A percentile compares a stretch with the other conserved stretches of the same genome.
Conservation (phyloP, 30 jellyfish, hydroid and myxozoan species). For the Aurelia aurita region DNA sequence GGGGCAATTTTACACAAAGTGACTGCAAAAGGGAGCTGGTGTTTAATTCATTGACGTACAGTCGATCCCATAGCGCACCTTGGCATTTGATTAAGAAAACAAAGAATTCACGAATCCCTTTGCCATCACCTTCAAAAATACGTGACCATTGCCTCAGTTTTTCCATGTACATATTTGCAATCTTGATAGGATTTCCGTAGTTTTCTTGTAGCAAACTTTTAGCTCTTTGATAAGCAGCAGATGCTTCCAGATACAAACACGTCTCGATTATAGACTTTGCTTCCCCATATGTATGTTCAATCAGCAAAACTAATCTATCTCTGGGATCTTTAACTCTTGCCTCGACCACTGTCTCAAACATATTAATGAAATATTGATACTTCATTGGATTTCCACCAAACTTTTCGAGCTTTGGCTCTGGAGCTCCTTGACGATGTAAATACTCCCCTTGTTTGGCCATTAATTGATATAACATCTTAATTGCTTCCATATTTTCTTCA, state of each 20-base stretch:
- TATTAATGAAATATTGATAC: conserved; percentile 18
- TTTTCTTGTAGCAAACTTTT: conserved; percentile 29
- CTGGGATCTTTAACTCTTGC: conserved; percentile 17
- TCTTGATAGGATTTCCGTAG: conserved; percentile 22
- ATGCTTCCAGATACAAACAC: conserved; percentile 20
- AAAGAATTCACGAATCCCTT: conserved; percentile 9
- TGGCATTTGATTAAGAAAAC: conserved; percentile 28
- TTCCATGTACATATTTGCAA: conserved; percentile 37
- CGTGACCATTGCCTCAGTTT: conserved; percentile 24
- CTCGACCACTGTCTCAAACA: conserved; percentile 32
- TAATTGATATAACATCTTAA: conserved; percentile 17
- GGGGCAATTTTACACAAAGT: conserved; percentile 4
- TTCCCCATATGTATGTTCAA: conserved; percentile 28
- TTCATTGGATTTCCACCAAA: conserved; percentile 47
- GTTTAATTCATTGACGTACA: conserved; percentile 1
- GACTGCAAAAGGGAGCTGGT: conserved; percentile 32
- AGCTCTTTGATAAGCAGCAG: conserved; percentile 39
- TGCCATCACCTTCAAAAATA: conserved; percentile 24
- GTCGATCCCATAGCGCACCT: conserved; percentile 16
- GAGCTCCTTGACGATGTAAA: conserved; percentile 52
- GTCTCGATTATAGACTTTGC: conserved; percentile 29
- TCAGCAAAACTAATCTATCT: conserved; percentile 17
- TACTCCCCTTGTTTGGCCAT: conserved; percentile 33
- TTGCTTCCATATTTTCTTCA: conserved; percentile 12
- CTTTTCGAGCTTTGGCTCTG: conserved; percentile 21